A percentile compares a stretch with the other conserved stretches of the same genome.
Evolutionary conservation across 2,888 invertebrate genomes (phyloP).

Genomic region (Parelbella ahira): DNA sequence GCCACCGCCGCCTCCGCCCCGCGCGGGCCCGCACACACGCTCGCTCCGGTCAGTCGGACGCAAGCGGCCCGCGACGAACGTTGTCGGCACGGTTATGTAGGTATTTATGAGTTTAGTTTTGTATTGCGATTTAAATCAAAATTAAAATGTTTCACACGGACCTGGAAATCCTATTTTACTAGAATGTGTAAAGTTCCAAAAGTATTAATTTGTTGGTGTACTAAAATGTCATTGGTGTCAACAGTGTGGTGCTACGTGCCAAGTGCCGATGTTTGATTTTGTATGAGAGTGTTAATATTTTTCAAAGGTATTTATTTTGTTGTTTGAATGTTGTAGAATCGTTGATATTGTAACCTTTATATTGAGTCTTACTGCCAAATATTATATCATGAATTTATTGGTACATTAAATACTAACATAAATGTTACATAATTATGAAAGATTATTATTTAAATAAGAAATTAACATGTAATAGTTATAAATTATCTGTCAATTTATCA

Average conservation of each 20-base stretch:
- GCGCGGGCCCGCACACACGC: too few relatives aligned
- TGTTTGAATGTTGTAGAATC: too few relatives aligned
- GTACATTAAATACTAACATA: constrained; percentile 32
- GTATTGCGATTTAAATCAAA: constrained; percentile 6
- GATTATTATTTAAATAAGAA: constrained; percentile 37
- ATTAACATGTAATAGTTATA: too few relatives aligned
- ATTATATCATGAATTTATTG: constrained; percentile 38
- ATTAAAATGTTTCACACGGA: too few relatives aligned
- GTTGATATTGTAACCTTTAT: too few relatives aligned
- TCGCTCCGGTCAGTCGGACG: too few relatives aligned
- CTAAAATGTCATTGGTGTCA: constrained; percentile 23
- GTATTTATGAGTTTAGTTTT: background rate
- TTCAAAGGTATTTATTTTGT: constrained; percentile 11
- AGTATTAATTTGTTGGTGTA: constrained; percentile 15
- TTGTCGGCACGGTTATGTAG: background rate
- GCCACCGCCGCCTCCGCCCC: too few relatives aligned
- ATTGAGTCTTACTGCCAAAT: constrained; percentile 49
- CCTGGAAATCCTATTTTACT: too few relatives aligned
- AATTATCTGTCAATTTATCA: too few relatives aligned
- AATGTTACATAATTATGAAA: constrained; percentile 33
- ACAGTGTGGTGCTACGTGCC: constrained; percentile 20
- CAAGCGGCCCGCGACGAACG: too few relatives aligned
- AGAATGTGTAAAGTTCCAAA: constrained; percentile 4
- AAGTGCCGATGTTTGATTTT: constrained; percentile 18
- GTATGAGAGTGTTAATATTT: constrained; percentile 3